Evolutionary conservation across 2,888 invertebrate species (phyloP).

Genomic region (Podabrus alpinus): DNA sequence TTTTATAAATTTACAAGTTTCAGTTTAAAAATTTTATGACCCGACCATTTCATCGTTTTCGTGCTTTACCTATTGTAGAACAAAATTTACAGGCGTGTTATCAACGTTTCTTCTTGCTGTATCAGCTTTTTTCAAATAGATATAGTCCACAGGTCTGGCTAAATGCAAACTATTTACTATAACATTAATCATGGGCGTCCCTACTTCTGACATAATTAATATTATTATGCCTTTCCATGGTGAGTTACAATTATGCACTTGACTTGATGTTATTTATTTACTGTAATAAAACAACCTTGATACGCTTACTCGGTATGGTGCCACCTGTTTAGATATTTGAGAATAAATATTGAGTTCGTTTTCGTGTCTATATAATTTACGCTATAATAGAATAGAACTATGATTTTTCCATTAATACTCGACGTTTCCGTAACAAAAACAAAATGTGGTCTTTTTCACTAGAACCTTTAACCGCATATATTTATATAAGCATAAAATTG

Average conservation of each 20-base stretch:
- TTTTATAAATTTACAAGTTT: no score
- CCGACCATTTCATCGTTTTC: no score
- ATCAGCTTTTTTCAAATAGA: no score
- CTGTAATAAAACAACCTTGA: background rate
- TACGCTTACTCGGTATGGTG: background rate
- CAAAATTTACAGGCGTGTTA: no score
- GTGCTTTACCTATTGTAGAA: no score
- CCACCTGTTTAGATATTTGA: background rate
- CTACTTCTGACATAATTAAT: no score
- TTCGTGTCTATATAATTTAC: background rate
- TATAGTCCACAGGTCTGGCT: no score
- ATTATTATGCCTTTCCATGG: no score
- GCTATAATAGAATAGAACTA: background rate
- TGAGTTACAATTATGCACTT: background rate
- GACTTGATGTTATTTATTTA: background rate
- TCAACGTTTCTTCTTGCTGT: no score
- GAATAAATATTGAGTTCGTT: background rate
- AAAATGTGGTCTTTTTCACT: constrained; percentile 12
- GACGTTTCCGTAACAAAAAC: constrained; percentile 10
- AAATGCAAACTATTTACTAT: no score
- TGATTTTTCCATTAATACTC: background rate
- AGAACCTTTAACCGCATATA: constrained; percentile 16
- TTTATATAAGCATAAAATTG: constrained; percentile 30
- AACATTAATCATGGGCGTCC: no score
- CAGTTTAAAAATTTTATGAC: no score